These are phyloP conservation scores for Clepsis dumicolana DNA, from an alignment of 2,888 invertebrate genomes.

Conservation along the genomic window DNA sequence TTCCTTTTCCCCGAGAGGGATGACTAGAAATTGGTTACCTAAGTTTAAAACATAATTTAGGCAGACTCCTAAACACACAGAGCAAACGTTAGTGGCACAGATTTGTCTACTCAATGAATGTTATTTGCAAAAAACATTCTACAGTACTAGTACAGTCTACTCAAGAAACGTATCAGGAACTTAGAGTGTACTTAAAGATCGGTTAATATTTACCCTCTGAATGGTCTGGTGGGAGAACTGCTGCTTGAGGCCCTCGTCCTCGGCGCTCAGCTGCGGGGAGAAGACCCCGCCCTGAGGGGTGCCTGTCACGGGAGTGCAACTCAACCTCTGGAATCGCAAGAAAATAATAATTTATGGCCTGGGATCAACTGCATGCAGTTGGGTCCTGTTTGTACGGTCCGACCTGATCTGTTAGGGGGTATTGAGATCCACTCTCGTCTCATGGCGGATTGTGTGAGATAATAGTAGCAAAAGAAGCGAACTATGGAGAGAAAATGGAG, in stretches of 20 bases:
- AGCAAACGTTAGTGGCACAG: conserved; percentile 39
- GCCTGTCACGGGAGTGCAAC: conserved; percentile 74
- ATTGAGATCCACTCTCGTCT: conserved; percentile 41
- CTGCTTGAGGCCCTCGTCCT: conserved; percentile 81
- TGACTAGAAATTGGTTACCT: conserved; percentile 81
- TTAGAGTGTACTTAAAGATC: conserved; percentile 25
- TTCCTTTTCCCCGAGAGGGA: conserved; percentile 81
- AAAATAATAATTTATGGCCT: conserved; percentile 44
- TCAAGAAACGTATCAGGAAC: conserved; percentile 20
- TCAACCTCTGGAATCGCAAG: conserved; percentile 71
- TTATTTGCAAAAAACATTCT: conserved; percentile 22
- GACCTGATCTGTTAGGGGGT: conserved; percentile 26
- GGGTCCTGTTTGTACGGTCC: conserved; percentile 10
- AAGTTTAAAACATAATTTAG: conserved; percentile 72
- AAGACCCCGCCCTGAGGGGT: conserved; percentile 79
- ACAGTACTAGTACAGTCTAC: conserved; percentile 31
- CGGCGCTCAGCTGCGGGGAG: conserved; percentile 76
- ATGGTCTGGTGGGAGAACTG: conserved; percentile 82
- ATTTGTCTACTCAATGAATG: conserved; percentile 26
- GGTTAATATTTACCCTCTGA: conserved; percentile 76
- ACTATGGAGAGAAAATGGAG: conserved; percentile 37
- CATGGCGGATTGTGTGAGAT: conserved; percentile 34
- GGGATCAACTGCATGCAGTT: conserved; percentile 41
- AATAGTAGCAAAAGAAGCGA: conserved; percentile 37
- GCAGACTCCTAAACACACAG: conserved; percentile 53